Percentiles rank a stretch among this genome's conserved stretches.
Evolutionary conservation across 1,140 invertebrate genomes (phyloP).

Genomic region (Sitobion miscanthi): DNA sequence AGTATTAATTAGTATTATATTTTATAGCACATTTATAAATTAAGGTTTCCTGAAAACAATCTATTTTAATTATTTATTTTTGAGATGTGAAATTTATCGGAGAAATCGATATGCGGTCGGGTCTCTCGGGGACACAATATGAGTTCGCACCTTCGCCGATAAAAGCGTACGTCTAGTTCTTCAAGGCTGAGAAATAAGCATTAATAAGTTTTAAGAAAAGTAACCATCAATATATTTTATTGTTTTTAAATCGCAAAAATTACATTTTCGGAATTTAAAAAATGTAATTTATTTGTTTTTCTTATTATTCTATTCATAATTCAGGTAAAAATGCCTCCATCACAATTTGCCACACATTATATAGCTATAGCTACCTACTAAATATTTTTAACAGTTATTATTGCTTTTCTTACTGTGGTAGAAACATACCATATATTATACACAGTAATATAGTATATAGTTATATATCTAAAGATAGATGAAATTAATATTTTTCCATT

Average conservation of each 20-base stretch:
- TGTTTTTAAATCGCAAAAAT: background rate
- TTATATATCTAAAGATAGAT: no score
- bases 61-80: background rate
- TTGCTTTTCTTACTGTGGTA: background rate
- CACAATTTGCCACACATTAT: background rate
- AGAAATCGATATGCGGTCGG: background rate
- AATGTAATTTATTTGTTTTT: background rate
- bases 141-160: background rate
- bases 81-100: background rate
- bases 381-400: background rate
- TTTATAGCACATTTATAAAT: background rate
- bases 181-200: background rate
- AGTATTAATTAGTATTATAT: no score
- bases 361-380: background rate
- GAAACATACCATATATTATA: background rate
- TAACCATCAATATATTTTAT: background rate
- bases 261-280: background rate
- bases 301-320: background rate
- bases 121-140: background rate
- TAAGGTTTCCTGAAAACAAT: background rate
- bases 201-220: conserved; percentile 3
- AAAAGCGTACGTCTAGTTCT: background rate
- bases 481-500: no score
- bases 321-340: background rate
- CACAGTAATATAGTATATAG: background rate